These are phyloP conservation scores for Oncorhynchus nerka DNA, from an alignment of 2,113 vertebrate genomes.

Conservation along the genomic window DNA sequence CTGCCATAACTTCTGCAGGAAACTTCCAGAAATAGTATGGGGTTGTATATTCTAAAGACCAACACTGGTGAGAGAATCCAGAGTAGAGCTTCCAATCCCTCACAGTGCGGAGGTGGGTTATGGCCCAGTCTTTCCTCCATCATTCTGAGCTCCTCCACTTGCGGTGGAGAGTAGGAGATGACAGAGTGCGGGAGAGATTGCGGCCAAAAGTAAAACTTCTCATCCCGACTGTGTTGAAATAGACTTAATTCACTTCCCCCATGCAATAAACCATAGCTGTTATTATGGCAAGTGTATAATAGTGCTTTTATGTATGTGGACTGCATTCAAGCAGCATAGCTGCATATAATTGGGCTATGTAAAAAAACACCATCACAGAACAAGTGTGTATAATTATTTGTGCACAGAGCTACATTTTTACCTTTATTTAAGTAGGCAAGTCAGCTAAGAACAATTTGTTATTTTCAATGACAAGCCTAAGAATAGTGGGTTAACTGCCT, in stretches of 20 bases:
- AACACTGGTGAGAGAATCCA: too few relatives aligned
- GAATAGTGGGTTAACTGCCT: too few relatives aligned
- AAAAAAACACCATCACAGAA: neutral
- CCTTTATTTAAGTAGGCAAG: too few relatives aligned
- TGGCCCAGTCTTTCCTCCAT: neutral
- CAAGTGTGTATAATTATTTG: neutral
- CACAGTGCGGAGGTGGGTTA: neutral
- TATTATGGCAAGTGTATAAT: neutral
- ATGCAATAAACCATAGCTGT: neutral
- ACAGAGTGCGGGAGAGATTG: neutral
- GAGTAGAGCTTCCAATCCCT: neutral
- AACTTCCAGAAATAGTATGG: too few relatives aligned
- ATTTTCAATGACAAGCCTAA: too few relatives aligned
- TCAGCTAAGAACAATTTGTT: too few relatives aligned
- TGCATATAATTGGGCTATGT: neutral
- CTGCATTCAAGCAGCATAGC: neutral
- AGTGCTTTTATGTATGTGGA: neutral
- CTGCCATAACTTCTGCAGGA: too few relatives aligned
- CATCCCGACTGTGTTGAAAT: neutral
- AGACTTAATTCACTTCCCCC: neutral
- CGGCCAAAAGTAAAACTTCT: neutral
- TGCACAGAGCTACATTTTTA: too few relatives aligned
- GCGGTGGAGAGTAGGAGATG: neutral
- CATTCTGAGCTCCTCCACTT: neutral
- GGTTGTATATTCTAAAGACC: too few relatives aligned